A percentile compares a stretch with the other conserved stretches of the same genome.
Evolutionary conservation across 1,140 invertebrate genomes (phyloP).

Genomic region (Drosophila kurseongensis): DNA sequence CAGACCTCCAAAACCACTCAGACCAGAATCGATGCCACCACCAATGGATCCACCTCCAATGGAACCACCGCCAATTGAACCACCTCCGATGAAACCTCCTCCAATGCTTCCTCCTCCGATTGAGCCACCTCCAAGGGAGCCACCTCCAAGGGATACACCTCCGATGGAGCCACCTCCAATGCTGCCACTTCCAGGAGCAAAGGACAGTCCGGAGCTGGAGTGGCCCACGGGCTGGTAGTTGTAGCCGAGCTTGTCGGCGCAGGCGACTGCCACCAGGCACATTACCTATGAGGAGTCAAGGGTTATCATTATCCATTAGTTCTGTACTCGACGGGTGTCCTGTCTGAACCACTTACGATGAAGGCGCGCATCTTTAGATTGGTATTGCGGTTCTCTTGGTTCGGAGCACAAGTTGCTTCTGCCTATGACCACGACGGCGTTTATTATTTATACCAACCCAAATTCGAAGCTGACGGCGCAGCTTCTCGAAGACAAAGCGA

Average conservation of each 20-base stretch:
- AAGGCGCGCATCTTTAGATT: conserved; percentile 76
- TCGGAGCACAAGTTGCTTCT: conserved; percentile 70
- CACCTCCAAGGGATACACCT: no score
- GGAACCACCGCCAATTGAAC: no score
- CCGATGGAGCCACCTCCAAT: conserved; percentile 25
- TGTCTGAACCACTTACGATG: conserved; percentile 61
- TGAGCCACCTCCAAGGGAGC: no score
- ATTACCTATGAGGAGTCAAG: conserved; percentile 47
- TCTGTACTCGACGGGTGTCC: neutral
- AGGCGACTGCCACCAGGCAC: conserved; percentile 74
- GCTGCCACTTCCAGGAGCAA: conserved; percentile 55
- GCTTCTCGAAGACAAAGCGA: conserved; percentile 68
- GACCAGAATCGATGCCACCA: no score
- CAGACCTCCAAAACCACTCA: no score
- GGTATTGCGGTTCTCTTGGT: conserved; percentile 59
- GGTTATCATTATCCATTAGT: conserved; percentile 44
- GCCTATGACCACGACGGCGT: conserved; percentile 27
- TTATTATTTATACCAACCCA: conserved; percentile 74
- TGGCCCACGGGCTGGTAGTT: conserved; percentile 78
- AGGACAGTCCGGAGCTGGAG: conserved; percentile 64
- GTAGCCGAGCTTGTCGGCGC: conserved; percentile 78
- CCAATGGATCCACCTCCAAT: no score
- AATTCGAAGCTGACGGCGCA: conserved; percentile 68
- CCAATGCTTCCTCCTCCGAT: no score
- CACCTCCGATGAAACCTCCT: no score